Conservation (phyloP, 2,113 vertebrate genomes). For the Amia ocellicauda region DNA sequence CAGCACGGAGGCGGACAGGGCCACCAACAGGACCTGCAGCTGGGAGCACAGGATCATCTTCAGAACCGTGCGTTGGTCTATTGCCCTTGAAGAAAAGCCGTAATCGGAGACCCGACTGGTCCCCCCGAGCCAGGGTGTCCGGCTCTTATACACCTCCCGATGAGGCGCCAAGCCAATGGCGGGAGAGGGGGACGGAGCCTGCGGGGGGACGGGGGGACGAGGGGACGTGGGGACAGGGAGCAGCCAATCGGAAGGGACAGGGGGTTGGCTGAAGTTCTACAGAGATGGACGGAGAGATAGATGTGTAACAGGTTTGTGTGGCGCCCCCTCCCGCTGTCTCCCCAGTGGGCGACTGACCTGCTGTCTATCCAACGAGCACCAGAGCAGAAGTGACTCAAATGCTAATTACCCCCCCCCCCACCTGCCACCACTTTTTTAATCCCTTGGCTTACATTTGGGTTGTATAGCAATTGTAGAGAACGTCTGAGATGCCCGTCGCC, state of each 20-base stretch:
- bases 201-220: too few relatives aligned
- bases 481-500: too few relatives aligned
- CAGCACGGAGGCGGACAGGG: constrained; percentile 40
- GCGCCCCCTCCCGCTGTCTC: constrained; percentile 33
- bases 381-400: constrained; percentile 69
- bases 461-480: too few relatives aligned
- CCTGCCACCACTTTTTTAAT: constrained; percentile 3
- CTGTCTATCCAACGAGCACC: constrained; percentile 35
- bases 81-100: not conserved
- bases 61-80: too few relatives aligned
- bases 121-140: not conserved
- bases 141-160: not conserved
- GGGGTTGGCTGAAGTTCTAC: constrained; percentile 41
- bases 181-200: too few relatives aligned
- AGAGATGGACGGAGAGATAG: too few relatives aligned
- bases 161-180: not conserved
- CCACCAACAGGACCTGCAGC: constrained; percentile 44
- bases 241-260: constrained; percentile 4
- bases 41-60: constrained; percentile 49
- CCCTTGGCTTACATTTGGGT: constrained; percentile 10
- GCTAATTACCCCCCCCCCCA: constrained; percentile 54
- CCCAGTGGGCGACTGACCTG: constrained; percentile 13
- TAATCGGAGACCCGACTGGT: not conserved
- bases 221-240: too few relatives aligned
- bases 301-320: constrained; percentile 21